These are phyloP conservation scores for Eudasyphora cyanicolor DNA, from an alignment of 2,888 invertebrate species.

Conservation along the genomic window DNA sequence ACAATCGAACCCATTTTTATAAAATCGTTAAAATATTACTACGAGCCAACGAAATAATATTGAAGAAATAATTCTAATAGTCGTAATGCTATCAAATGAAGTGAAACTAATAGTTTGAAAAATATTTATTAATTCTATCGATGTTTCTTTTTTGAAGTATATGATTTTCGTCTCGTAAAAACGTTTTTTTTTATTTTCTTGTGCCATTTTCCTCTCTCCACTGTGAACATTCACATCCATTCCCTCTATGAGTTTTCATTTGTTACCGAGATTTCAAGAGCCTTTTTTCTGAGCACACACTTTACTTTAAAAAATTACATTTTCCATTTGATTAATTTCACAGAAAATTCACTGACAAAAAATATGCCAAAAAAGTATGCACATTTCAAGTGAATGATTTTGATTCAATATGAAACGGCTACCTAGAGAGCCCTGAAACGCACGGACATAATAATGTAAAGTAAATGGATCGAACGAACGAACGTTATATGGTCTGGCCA, in stretches of 20 bases:
- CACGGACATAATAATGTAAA: no score
- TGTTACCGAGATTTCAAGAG: background rate
- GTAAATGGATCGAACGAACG: background rate
- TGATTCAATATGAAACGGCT: background rate
- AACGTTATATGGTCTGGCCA: background rate
- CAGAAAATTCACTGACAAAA: background rate
- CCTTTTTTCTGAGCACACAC: background rate
- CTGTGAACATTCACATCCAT: background rate
- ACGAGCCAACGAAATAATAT: no score
- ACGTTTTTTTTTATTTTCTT: background rate
- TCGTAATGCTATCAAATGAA: background rate
- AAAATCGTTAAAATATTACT: no score
- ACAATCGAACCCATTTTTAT: no score
- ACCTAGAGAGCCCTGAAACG: no score
- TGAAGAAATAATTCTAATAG: no score
- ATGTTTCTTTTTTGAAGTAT: background rate
- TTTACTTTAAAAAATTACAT: background rate
- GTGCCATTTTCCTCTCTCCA: background rate
- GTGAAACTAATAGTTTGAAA: background rate
- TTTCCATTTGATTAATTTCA: constrained; percentile 8
- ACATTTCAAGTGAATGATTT: constrained; percentile 1
- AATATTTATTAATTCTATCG: background rate
- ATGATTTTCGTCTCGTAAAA: background rate
- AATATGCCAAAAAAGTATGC: background rate
- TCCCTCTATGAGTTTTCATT: constrained; percentile 2